phyloP scores from a whole-genome alignment of 2,797 vertebrate genomes.

The Paratrypauchen microcephalus region DNA sequence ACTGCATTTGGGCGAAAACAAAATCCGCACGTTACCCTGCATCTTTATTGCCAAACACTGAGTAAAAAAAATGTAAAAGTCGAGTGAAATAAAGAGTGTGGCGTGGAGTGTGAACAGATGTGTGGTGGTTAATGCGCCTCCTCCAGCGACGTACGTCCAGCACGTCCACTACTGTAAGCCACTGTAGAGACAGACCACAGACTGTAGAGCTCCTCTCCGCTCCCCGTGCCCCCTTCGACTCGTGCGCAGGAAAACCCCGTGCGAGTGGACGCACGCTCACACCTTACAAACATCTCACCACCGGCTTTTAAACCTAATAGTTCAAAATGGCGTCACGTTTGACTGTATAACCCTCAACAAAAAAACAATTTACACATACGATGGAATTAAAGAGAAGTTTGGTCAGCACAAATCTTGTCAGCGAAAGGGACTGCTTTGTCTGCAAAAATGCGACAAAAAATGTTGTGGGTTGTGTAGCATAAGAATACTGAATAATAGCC shows the following conservation, averaged over 20 bases:
- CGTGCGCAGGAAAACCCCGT: slow-evolving; percentile 18
- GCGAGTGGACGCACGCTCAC: not conserved
- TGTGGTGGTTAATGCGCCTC: slow-evolving; percentile 22
- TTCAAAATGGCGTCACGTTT: slow-evolving; percentile 13
- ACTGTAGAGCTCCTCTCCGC: slow-evolving; percentile 7
- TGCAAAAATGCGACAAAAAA: not conserved
- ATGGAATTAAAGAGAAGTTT: not conserved
- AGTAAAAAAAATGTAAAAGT: slow-evolving; percentile 2
- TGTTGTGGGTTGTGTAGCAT: not conserved
- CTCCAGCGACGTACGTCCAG: slow-evolving; percentile 35
- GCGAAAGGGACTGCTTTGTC: not conserved
- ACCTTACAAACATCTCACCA: slow-evolving; percentile 3
- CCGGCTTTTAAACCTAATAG: not conserved
- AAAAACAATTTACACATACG: not conserved
- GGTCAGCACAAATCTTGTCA: not conserved
- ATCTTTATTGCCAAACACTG: slow-evolving; percentile 64
- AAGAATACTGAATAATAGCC: not conserved
- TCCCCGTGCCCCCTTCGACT: slow-evolving; percentile 11
- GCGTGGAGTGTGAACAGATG: slow-evolving; percentile 8
- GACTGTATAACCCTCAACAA: not conserved
- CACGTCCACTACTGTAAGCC: slow-evolving; percentile 50
- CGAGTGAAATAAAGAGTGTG: slow-evolving; percentile 8
- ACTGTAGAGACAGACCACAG: slow-evolving; percentile 17
- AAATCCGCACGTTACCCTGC: slow-evolving; percentile 70
- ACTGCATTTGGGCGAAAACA: slow-evolving; percentile 69